Evolutionary conservation across 2,113 vertebrate species (phyloP).

Genomic region (Synchiropus splendidus): DNA sequence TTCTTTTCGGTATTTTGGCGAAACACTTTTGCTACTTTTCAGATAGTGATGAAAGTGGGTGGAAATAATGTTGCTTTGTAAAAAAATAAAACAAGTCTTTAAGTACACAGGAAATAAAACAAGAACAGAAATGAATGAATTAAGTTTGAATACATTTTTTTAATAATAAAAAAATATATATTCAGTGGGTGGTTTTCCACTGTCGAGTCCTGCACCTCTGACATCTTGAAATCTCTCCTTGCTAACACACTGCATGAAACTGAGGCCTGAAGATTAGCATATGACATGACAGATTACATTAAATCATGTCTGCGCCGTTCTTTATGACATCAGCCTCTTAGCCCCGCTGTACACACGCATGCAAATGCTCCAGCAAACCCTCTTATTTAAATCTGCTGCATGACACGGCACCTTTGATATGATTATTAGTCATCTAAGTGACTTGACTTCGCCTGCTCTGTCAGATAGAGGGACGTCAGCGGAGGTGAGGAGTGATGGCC

Average conservation of each 20-base stretch:
- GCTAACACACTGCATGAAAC: slow-evolving; percentile 30
- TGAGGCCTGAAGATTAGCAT: slow-evolving; percentile 96
- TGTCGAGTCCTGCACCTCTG: slow-evolving; percentile 75
- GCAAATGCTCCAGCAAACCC: slow-evolving; percentile 94
- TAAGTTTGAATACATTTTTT: no score
- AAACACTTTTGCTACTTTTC: slow-evolving; percentile 30
- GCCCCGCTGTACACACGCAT: slow-evolving; percentile 86
- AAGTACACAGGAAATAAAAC: no score
- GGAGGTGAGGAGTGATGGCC: slow-evolving; percentile 84
- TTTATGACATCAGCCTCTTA: slow-evolving; percentile 99
- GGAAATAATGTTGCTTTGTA: no score
- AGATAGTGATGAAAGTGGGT: no score
- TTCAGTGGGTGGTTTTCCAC: slow-evolving; percentile 66
- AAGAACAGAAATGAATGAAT: no score
- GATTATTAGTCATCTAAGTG: slow-evolving; percentile 96
- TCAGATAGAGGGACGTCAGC: slow-evolving; percentile 84
- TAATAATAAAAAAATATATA: background rate
- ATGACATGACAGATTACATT: slow-evolving; percentile 99
- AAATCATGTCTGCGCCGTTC: slow-evolving; percentile 88
- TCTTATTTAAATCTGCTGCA: slow-evolving; percentile 98
- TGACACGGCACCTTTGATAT: slow-evolving; percentile 98
- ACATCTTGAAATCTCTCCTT: slow-evolving; percentile 51
- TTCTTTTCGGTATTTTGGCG: slow-evolving; percentile 58
- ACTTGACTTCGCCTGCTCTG: slow-evolving; percentile 83
- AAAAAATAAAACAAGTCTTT: no score